Base-by-base conservation (phyloP, 2,888 invertebrate species). In the Sericinus montela region DNA sequence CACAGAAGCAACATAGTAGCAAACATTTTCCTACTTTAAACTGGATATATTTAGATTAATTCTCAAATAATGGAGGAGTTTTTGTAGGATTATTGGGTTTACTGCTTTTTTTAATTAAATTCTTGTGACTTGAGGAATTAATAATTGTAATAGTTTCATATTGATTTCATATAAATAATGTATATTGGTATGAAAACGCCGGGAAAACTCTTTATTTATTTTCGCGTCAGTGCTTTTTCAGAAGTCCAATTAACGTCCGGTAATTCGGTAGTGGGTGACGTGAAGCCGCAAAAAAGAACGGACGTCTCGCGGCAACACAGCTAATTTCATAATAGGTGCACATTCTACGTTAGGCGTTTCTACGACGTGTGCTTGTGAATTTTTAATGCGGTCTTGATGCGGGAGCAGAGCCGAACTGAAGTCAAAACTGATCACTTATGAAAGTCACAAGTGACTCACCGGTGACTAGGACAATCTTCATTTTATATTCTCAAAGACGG, bases 251-350 rank as follows among this genome's bases (percentile, higher is more conserved):
- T 88, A 88, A 75, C 77, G 86, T 86, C 86, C 75, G 72, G 77
- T 86, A 84, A 87, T 87, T 84, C 80, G 81, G 79, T 77, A 70
- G 72, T 60, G 76, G 79, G 80, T 83, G 86, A 81, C 83, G 81
- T 37, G 70, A 67, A 62, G 56, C 50, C 61, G 67, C 62, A 72
- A 82, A 83, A 83, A 83, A 80, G 71, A n/a, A n/a, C 73, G 70
- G 69, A 71, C 74, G 68, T 63, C 63, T 66, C 67, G 70, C 74
- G 75, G 76, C 72, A 73, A 71, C 73, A 74, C 68, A 72, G 78
- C 75, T 87, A 88, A 88, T 89, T 88, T 82, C 85, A 84, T 87
- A 86, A 89, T 81, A 87, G 79, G 75, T 75, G 78, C 77, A 83
- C 80, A 88, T 88, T 89, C 87, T 88, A 85, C 81, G 81, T 83